These are phyloP conservation scores for Drosophila pallidifrons DNA, from an alignment of 1,140 invertebrate species.

Conservation along the genomic window DNA sequence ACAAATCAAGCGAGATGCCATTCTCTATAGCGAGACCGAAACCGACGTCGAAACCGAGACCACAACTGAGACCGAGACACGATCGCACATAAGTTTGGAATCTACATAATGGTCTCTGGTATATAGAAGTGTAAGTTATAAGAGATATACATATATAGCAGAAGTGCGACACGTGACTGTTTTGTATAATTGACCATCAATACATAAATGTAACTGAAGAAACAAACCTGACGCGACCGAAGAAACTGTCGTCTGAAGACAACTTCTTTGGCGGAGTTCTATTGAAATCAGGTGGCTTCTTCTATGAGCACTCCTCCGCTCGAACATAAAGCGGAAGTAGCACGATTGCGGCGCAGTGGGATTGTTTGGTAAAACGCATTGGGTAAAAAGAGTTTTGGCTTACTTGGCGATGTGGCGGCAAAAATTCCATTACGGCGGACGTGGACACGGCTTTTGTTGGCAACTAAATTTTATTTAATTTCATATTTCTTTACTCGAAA, in stretches of 20 bases:
- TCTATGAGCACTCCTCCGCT: neutral
- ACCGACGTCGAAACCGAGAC: neutral
- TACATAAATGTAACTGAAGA: slow-evolving; percentile 30
- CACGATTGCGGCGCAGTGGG: neutral
- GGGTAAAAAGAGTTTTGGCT: slow-evolving; percentile 2
- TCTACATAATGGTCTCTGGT: slow-evolving; percentile 10
- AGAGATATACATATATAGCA: slow-evolving; percentile 52
- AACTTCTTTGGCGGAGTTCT: slow-evolving; percentile 4
- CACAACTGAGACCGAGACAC: neutral
- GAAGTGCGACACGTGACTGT: slow-evolving; percentile 67
- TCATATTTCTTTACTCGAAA: slow-evolving; percentile 75
- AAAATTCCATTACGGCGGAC: slow-evolving; percentile 39
- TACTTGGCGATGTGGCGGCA: slow-evolving; percentile 14
- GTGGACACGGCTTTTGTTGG: slow-evolving; percentile 65
- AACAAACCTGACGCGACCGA: slow-evolving; percentile 1
- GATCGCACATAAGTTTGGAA: neutral
- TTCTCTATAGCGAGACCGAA: slow-evolving; percentile 44
- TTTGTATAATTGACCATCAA: slow-evolving; percentile 76
- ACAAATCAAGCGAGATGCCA: slow-evolving; percentile 17
- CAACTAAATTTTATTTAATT: slow-evolving; percentile 75
- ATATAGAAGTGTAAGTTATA: slow-evolving; percentile 54
- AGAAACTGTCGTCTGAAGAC: neutral
- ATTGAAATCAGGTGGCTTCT: slow-evolving; percentile 18
- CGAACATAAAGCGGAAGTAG: slow-evolving; percentile 20
- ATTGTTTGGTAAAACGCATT: slow-evolving; percentile 50